Evolutionary conservation across 2,113 vertebrate species (phyloP), one percentile per base, ranked within the genome.

Genomic region (Eulacestoma nigropectus): DNA sequence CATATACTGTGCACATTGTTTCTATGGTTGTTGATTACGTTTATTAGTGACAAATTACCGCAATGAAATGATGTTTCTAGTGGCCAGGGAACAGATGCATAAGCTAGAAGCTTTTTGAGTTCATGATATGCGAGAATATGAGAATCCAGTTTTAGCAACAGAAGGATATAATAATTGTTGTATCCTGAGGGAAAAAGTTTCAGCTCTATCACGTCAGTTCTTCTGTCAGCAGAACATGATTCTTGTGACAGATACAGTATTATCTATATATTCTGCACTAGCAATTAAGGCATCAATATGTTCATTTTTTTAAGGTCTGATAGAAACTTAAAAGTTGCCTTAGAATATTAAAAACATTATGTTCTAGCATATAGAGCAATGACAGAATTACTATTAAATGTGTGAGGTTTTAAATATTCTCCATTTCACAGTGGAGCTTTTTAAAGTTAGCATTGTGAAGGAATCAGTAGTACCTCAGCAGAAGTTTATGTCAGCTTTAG

Each of bases 271-370:
- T 87, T 84, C 62, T 76, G 44, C 16, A 5, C 53, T 72, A 91
- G 70, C 49, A 95, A 92, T 91, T 95, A 95, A 72, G 65, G 41
- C 68, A 80, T 82, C 75, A 90, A 74, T 73, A 79, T 47, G 39
- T 83, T 91, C 30, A 60, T 76, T 89, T 85, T 89, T 62, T 84
- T 39, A 85, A 81, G 67, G 30, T 33, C 49, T 87, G 78, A 93
- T 55, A 85, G 76, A 90, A 88, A 65, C 27, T 70, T 75, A 29
- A 37, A 84, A 63, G 63, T 83, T 90, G 59, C 72, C 75, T 84
- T 86, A 77, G 42, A 87, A 90, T 77, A 94, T 50, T 88, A 67
- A 90, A 89, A 85, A 42, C 2, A 0, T 82, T 57, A 39, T 69
- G 33, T 35, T 87, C 16, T 22, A 52, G 41, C 50, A 83, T 44